Evolutionary conservation across 1,140 invertebrate species (phyloP).

Genomic region (Drosophila tristis): DNA sequence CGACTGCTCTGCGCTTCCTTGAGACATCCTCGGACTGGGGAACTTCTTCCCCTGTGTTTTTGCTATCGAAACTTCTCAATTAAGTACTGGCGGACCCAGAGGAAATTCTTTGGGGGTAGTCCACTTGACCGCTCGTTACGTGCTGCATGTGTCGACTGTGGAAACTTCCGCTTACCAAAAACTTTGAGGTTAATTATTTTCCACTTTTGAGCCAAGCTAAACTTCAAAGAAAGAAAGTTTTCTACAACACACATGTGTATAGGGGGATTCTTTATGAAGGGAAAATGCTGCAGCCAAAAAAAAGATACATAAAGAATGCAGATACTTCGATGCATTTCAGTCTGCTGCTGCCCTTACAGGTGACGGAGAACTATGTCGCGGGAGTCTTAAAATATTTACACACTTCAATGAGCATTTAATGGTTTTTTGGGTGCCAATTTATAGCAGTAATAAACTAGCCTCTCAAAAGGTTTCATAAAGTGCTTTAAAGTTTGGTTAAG

Average conservation of each 20-base stretch:
- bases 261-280: not conserved
- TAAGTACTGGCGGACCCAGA: conserved; percentile 45
- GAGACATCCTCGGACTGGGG: conserved; percentile 19
- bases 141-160: conserved; percentile 71
- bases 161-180: conserved; percentile 67
- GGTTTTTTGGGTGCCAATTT: conserved; percentile 6
- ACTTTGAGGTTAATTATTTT: conserved; percentile 82
- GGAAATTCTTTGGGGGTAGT: conserved; percentile 1
- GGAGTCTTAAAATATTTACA: conserved; percentile 33
- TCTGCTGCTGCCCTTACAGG: conserved; percentile 13
- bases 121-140: conserved; percentile 76
- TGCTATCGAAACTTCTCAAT: conserved; percentile 72
- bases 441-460: not conserved
- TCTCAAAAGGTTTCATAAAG: no score
- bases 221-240: conserved; percentile 47
- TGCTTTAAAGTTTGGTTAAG: no score
- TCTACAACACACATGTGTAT: not conserved
- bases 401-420: conserved; percentile 15
- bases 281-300: not conserved
- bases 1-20: conserved; percentile 14
- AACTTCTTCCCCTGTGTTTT: conserved; percentile 25
- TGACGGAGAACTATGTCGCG: conserved; percentile 12
- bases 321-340: conserved; percentile 8
- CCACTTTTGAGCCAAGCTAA: conserved; percentile 64
- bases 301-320: conserved; percentile 18